Evolutionary conservation across 2,113 vertebrate genomes (phyloP), one percentile per base, ranked within the genome.

Genomic region (Acanthisitta chloris): DNA sequence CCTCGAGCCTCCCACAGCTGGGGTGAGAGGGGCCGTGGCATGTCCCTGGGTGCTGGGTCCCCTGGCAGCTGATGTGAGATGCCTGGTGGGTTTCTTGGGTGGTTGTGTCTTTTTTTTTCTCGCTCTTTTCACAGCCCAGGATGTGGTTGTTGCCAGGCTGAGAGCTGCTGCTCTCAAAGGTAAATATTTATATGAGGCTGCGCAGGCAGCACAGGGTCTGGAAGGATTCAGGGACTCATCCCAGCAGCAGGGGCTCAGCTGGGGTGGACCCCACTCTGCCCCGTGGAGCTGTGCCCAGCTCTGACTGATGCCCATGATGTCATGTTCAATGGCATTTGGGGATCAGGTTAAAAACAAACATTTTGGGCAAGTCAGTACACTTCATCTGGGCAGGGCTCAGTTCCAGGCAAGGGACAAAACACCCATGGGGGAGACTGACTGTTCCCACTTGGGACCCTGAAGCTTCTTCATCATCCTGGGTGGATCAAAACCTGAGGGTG

Each of bases 171-270:
- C 77, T 95, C 34, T 95, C 94, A 54, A 88, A 96, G 96, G 94
- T 97, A 97, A 97, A 97, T 97, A 97, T 94, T 95, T 95, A 92
- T 94, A 94, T 94, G 81, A 91, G 81, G 6, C 82, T 81, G 82
- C 0, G 3, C 65, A 81, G 86, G 84, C 86, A 52, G 57, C 0
- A 2, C 4, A 0, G 65, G 59, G 26, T 26, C 94, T 85, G 90
- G 81, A 86, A 80, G 84, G 78, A 92, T 91, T 86, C 82, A 77
- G 36, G 87, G 79, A 82, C 83, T 42, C 26, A 29, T 96, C 74
- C 80, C 9, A 5, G 1, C 3, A 4, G 8, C 0, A 3, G 74
- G 40, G 69, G 57, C 64, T 79, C 3, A 1, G 55, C 48, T 2
- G 12, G 61, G 51, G 14, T 19, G 9, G 28, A 55, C 14, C 49